Evolutionary conservation across 2,888 invertebrate species (phyloP).

Genomic region (Eupsilia transversa): DNA sequence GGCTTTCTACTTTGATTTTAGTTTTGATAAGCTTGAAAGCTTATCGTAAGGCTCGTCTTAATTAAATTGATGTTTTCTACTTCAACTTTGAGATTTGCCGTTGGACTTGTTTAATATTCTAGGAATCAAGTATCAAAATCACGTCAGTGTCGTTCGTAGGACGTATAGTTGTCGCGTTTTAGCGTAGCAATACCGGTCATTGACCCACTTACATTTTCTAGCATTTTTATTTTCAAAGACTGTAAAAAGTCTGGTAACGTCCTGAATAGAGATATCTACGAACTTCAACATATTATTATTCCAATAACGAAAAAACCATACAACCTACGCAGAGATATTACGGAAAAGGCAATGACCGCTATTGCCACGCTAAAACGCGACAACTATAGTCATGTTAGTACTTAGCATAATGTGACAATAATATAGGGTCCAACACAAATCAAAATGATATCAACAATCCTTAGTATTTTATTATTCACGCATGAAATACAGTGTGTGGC

Average conservation of each 20-base stretch:
- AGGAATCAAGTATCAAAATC: neutral
- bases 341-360: too few species aligned
- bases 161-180: neutral
- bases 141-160: neutral
- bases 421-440: slow-evolving; percentile 28
- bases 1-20: slow-evolving; percentile 17
- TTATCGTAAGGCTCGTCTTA: neutral
- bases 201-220: neutral
- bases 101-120: neutral
- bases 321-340: too few species aligned
- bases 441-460: slow-evolving; percentile 32
- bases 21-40: slow-evolving; percentile 4
- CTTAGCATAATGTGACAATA: slow-evolving; percentile 22
- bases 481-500: slow-evolving; percentile 38
- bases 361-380: too few species aligned
- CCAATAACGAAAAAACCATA: too few species aligned
- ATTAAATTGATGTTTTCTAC: neutral
- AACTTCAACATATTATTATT: neutral
- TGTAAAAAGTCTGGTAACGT: too few species aligned
- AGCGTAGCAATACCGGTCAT: neutral
- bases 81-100: neutral
- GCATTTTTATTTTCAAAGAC: neutral
- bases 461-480: slow-evolving; percentile 49
- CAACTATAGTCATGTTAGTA: neutral
- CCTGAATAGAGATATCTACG: neutral